A percentile compares a stretch with the other conserved stretches of the same genome.
Conservation (phyloP, 2,113 vertebrate species). For the Speoplatyrhinus poulsoni region DNA sequence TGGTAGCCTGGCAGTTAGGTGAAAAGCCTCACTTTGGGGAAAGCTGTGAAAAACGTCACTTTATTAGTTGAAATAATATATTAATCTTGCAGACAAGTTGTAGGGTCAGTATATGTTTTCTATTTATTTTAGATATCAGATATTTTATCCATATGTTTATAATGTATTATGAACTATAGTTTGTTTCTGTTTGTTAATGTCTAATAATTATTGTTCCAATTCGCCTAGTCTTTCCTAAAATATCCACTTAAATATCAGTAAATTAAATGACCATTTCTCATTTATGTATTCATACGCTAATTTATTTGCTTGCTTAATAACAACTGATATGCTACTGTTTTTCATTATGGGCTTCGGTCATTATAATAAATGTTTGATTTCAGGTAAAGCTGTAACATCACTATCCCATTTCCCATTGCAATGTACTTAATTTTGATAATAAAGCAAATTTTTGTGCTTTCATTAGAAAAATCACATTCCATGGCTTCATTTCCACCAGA, state of each 20-base stretch:
- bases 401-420: constrained; percentile 17
- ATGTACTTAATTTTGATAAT: constrained; percentile 44
- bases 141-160: constrained; percentile 47
- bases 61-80: constrained; percentile 48
- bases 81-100: constrained; percentile 38
- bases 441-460: constrained; percentile 58
- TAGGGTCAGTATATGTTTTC: constrained; percentile 37
- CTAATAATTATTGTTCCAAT: constrained; percentile 23
- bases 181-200: constrained; percentile 36
- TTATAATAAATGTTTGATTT: constrained; percentile 22
- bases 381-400: constrained; percentile 22
- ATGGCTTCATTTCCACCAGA: constrained; percentile 1
- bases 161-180: constrained; percentile 45
- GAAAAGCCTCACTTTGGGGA: constrained; percentile 23
- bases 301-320: constrained; percentile 27
- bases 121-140: constrained; percentile 44
- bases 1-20: not conserved
- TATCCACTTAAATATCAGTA: constrained; percentile 45
- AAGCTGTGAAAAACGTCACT: constrained; percentile 63
- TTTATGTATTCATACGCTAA: constrained; percentile 5
- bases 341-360: constrained; percentile 27
- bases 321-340: constrained; percentile 30
- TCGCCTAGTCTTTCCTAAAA: constrained; percentile 16
- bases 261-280: constrained; percentile 19
- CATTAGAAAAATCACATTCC: constrained; percentile 35